Conservation (phyloP, 1,140 invertebrate species). For the Caenorhabditis tropicalis region DNA sequence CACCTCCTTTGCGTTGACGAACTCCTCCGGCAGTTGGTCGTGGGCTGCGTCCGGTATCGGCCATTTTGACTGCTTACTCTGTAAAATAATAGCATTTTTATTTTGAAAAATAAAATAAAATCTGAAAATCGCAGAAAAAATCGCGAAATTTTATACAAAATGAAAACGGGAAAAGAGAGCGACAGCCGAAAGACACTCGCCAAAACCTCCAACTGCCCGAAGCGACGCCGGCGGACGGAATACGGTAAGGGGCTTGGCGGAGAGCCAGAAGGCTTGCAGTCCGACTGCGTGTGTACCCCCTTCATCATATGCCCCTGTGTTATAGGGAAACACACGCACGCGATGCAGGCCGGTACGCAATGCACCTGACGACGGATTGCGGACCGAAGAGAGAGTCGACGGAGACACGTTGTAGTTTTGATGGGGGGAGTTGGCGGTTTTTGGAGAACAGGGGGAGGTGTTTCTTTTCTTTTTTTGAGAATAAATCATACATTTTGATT, state of each 20-base stretch:
- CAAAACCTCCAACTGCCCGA: slow-evolving; percentile 20
- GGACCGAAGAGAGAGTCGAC: background rate
- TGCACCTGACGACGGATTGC: background rate
- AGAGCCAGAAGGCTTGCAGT: background rate
- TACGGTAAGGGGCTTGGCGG: slow-evolving; percentile 22
- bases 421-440: too few relatives aligned
- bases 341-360: slow-evolving; percentile 12
- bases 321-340: slow-evolving; percentile 9
- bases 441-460: too few relatives aligned
- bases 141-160: background rate
- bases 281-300: background rate
- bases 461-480: too few relatives aligned
- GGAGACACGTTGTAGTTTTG: slow-evolving; percentile 31
- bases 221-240: background rate
- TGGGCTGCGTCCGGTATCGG: slow-evolving; percentile 65
- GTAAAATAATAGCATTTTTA: background rate
- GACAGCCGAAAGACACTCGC: background rate
- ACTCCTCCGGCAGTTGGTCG: slow-evolving; percentile 61
- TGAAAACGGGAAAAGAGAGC: background rate
- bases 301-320: background rate
- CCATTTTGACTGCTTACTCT: slow-evolving; percentile 16
- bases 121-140: background rate
- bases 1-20: slow-evolving; percentile 63
- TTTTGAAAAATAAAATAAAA: background rate
- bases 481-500: too few relatives aligned